These are phyloP conservation scores for Steinernema khuongi DNA, from an alignment of 1,140 invertebrate genomes.

Conservation along the genomic window DNA sequence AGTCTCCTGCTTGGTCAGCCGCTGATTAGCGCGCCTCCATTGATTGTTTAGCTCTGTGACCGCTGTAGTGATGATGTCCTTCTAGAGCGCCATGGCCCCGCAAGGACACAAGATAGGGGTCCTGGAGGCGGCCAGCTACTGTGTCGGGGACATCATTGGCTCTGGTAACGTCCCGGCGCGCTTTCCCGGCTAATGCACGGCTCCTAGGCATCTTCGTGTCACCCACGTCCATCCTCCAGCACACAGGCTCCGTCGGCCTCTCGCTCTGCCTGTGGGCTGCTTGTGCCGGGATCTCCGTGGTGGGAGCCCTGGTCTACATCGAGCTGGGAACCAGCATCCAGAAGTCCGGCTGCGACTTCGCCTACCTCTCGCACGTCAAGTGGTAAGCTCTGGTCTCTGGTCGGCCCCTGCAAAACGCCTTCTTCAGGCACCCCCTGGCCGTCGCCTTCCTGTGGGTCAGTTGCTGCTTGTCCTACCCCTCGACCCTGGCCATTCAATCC, in stretches of 20 bases:
- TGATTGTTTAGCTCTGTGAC: too few relatives aligned
- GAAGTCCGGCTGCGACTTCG: conserved; percentile 54
- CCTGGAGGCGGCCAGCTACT: conserved; percentile 47
- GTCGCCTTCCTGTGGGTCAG: conserved; percentile 50
- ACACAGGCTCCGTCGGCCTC: conserved; percentile 50
- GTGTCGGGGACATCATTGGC: conserved; percentile 53
- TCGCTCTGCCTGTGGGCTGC: conserved; percentile 46
- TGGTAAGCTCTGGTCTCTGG: conserved; percentile 34
- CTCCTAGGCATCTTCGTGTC: conserved; percentile 48
- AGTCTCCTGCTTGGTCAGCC: too few relatives aligned
- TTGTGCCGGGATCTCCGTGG: conserved; percentile 47
- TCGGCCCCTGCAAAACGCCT: not conserved
- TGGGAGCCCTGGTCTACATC: conserved; percentile 55
- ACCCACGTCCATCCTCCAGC: conserved; percentile 47
- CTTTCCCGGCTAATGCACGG: not conserved
- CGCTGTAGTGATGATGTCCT: too few relatives aligned
- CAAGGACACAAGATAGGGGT: conserved; percentile 41
- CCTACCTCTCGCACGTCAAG: conserved; percentile 48
- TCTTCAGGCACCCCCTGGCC: conserved; percentile 51
- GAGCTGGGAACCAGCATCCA: conserved; percentile 49
- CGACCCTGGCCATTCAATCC: conserved; percentile 49
- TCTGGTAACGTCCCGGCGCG: conserved; percentile 30
- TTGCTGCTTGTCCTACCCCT: conserved; percentile 45
- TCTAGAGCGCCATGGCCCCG: too few relatives aligned
- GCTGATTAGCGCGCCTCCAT: too few relatives aligned